Evolutionary conservation across 1,140 invertebrate species (phyloP).

Genomic region (Pteromalus puparum): DNA sequence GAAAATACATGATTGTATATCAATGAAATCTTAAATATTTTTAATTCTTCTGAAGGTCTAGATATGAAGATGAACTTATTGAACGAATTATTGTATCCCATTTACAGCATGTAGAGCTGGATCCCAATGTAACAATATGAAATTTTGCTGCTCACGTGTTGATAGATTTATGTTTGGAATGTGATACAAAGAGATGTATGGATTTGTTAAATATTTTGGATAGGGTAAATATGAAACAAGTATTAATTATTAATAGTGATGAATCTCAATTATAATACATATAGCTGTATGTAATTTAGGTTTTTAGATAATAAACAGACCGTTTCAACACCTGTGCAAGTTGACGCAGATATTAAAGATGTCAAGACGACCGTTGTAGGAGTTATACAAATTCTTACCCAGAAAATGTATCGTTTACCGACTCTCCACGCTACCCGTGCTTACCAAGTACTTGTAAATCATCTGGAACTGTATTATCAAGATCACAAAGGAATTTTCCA

Average conservation of each 20-base stretch:
- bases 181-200: conserved; percentile 83
- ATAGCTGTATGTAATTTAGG: not conserved
- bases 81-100: conserved; percentile 87
- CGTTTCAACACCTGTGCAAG: conserved; percentile 64
- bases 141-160: conserved; percentile 85
- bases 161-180: conserved; percentile 84
- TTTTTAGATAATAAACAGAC: conserved; percentile 70
- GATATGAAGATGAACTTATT: conserved; percentile 89
- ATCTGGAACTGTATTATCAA: conserved; percentile 87
- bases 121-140: conserved; percentile 83
- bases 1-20: not conserved
- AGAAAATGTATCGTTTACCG: conserved; percentile 85
- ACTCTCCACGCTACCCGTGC: conserved; percentile 86
- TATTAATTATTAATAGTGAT: conserved; percentile 25
- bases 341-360: conserved; percentile 83
- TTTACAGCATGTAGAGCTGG: conserved; percentile 82
- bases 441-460: conserved; percentile 86
- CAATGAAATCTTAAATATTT: conserved; percentile 39
- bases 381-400: conserved; percentile 85
- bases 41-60: conserved; percentile 69
- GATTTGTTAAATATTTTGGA: conserved; percentile 90
- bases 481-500: conserved; percentile 81
- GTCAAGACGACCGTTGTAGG: conserved; percentile 83
- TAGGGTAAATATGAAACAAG: conserved; percentile 76
- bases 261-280: not conserved